These are phyloP conservation scores for Lobophora halterata DNA, from an alignment of 2,888 invertebrate species.

Conservation along the genomic window DNA sequence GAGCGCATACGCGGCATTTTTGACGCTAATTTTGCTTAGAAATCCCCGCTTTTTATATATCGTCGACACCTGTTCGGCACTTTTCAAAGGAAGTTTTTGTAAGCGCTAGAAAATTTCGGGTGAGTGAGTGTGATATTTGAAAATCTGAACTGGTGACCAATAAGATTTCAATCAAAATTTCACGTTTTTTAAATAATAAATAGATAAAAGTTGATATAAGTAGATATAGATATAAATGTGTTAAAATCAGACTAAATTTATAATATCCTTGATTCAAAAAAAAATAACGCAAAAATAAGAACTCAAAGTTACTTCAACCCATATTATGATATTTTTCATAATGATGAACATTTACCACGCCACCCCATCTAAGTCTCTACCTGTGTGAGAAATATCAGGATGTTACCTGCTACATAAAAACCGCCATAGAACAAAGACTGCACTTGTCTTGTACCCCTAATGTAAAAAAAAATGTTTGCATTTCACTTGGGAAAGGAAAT, in stretches of 20 bases:
- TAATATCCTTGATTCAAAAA: no score
- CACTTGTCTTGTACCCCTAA: constrained; percentile 1
- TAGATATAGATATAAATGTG: no score
- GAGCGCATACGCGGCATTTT: constrained; percentile 29
- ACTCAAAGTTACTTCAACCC: no score
- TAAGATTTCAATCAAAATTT: no score
- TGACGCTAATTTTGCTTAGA: constrained; percentile 37
- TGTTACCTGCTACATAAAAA: constrained; percentile 11
- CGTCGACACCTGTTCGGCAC: constrained; percentile 28
- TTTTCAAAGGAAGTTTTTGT: constrained; percentile 15
- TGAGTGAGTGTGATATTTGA: background rate
- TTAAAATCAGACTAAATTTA: no score
- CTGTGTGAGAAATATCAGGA: constrained; percentile 7
- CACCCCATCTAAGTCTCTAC: constrained; percentile 5
- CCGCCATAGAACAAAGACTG: constrained; percentile 6
- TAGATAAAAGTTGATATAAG: no score
- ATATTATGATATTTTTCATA: no score
- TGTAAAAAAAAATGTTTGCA: constrained; percentile 13
- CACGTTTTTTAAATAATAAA: no score
- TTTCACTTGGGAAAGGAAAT: constrained; percentile 1
- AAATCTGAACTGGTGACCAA: no score
- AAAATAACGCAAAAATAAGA: no score
- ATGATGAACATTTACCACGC: no score
- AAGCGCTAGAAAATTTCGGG: background rate
- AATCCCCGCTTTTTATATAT: constrained; percentile 24